These are phyloP conservation scores for Bimastos eiseni DNA, from an alignment of 2,888 invertebrate species.

Conservation along the genomic window DNA sequence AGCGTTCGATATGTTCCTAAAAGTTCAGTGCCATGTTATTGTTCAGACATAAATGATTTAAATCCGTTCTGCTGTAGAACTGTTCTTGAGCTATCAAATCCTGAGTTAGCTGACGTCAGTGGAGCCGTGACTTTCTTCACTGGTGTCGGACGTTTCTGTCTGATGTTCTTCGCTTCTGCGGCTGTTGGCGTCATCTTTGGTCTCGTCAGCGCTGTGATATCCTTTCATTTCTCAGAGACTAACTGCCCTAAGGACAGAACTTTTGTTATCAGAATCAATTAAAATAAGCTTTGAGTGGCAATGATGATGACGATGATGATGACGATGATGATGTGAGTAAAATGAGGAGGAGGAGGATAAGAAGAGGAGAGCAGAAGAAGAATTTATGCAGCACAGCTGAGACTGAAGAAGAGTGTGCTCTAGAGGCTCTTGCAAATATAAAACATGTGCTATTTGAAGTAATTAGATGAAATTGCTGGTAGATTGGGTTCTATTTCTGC, in stretches of 20 bases:
- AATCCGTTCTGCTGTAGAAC: background rate
- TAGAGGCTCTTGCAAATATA: background rate
- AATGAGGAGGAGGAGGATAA: too few species aligned
- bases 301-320: too few species aligned
- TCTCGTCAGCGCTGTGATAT: slow-evolving; percentile 70
- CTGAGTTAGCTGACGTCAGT: slow-evolving; percentile 49
- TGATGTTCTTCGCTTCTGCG: slow-evolving; percentile 98
- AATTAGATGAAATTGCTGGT: too few species aligned
- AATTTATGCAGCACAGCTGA: background rate
- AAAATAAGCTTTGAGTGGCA: background rate
- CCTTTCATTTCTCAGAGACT: slow-evolving; percentile 46
- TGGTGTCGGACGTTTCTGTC: slow-evolving; percentile 83
- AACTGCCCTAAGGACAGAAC: background rate
- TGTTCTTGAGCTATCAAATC: slow-evolving; percentile 35
- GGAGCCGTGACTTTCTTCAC: slow-evolving; percentile 76
- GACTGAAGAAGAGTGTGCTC: background rate
- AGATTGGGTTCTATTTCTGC: too few species aligned
- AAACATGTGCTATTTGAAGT: too few species aligned
- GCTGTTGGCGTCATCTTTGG: slow-evolving; percentile 94
- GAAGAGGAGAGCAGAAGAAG: background rate
- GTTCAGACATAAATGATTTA: background rate
- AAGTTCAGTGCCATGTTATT: background rate
- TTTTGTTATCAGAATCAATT: background rate
- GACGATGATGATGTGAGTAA: too few species aligned
- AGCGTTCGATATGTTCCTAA: background rate